Base-by-base conservation (phyloP, 1,140 invertebrate genomes). In the Rhagoletis zephyria region DNA sequence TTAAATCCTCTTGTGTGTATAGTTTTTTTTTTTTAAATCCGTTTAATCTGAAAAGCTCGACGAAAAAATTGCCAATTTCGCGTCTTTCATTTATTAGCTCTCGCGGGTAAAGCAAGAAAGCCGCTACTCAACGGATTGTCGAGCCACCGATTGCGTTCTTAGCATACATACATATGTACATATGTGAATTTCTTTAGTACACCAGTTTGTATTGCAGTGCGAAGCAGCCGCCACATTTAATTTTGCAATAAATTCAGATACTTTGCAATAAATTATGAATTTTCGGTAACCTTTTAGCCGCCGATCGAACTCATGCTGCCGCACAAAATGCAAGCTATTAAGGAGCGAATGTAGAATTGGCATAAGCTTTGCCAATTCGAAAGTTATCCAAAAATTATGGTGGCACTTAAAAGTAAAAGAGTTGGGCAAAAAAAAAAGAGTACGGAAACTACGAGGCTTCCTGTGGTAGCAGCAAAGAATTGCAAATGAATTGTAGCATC, bases 211-310 rank as follows among this genome's bases (percentile, higher is more conserved):
- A 30, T 30, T 30, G 30, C 30, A 30, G 30, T 30, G 30, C 30
- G 30, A 30, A 63, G 12, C 14, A 86, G 59, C 59, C 61, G 63
- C 63, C 60, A 19, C 60, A 86, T 86, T 86, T 86, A 86, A 86
- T 86, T 86, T 86, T 40, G 85, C 6, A 64, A 86, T 86, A 86
- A 86, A 86, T 86, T 63, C 85, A 42, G 63, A 86, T n/a, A 86
- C 56, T 85, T 45, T 61, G 59, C 45, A 61, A 86, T 86, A 86
- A 86, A 86, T 86, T 86, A 40, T 86, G 48, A 59, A 81, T 56
- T 81, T 81, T 81, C 48, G 45, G 45, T 42, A 56, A 48, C 74
- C 74, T 81, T 56, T 81, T 42, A 42, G 16, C 30, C 30, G 30
- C 30, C 45, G 45, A 81, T 14, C 56, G n/a, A 51, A 81, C 16